Evolutionary conservation across 2,888 invertebrate genomes (phyloP).

Genomic region (Cataglyphis cursor): DNA sequence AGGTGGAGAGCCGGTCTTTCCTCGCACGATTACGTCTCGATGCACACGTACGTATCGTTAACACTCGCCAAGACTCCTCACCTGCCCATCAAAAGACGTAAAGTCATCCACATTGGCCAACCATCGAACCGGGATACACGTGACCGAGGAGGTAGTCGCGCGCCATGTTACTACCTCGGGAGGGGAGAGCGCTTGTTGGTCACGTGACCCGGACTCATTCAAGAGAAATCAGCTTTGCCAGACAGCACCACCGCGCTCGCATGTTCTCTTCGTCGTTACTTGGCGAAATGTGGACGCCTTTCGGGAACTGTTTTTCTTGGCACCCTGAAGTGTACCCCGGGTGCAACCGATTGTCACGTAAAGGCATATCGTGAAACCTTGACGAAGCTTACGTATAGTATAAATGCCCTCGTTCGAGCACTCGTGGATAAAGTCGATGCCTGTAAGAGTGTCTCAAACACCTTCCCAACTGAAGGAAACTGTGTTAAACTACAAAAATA

Average conservation of each 20-base stretch:
- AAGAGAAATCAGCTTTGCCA: not conserved
- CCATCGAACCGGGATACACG: slow-evolving; percentile 79
- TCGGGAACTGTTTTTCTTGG: slow-evolving; percentile 83
- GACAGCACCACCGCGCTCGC: slow-evolving; percentile 39
- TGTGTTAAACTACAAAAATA: not conserved
- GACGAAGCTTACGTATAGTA: slow-evolving; percentile 9
- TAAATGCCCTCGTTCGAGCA: not conserved
- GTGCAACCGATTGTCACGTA: slow-evolving; percentile 66
- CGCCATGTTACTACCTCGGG: not conserved
- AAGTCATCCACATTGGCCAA: slow-evolving; percentile 87
- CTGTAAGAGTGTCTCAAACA: not conserved
- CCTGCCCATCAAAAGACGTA: slow-evolving; percentile 87
- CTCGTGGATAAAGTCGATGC: slow-evolving; percentile 41
- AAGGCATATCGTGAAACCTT: slow-evolving; percentile 59
- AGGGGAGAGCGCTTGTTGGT: not conserved
- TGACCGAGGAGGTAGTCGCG: slow-evolving; percentile 59
- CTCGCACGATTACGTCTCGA: slow-evolving; percentile 67
- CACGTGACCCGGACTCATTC: not conserved
- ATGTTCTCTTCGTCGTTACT: slow-evolving; percentile 78
- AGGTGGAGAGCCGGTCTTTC: slow-evolving; percentile 68
- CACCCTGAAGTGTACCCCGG: slow-evolving; percentile 76
- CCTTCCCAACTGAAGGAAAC: slow-evolving; percentile 46
- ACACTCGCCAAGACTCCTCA: slow-evolving; percentile 87
- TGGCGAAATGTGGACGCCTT: slow-evolving; percentile 86
- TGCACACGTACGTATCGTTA: slow-evolving; percentile 81